Evolutionary conservation across 2,888 invertebrate genomes (phyloP).

Genomic region (Masnerella sp.): DNA sequence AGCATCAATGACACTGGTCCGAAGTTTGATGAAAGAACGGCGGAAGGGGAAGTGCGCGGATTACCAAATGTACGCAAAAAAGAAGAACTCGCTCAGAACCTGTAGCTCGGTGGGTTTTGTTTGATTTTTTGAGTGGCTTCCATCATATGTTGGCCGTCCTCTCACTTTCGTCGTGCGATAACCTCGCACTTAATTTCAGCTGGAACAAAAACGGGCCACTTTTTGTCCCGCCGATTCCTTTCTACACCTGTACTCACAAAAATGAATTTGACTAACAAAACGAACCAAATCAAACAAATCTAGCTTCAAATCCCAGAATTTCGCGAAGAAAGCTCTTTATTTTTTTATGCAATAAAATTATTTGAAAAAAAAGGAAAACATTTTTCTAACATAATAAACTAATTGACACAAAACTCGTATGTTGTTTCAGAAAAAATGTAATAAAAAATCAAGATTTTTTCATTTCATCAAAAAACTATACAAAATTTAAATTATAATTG

Average conservation of each 20-base stretch:
- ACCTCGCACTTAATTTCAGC: slow-evolving; percentile 69
- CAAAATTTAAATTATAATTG: too few species aligned
- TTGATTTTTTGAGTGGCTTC: slow-evolving; percentile 59
- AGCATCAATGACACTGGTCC: slow-evolving; percentile 7
- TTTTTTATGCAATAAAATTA: too few species aligned
- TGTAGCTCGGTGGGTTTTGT: slow-evolving; percentile 56
- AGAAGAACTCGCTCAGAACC: slow-evolving; percentile 52
- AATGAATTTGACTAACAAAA: background rate
- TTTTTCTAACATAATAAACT: too few species aligned
- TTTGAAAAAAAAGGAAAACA: too few species aligned
- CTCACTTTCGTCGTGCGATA: slow-evolving; percentile 75
- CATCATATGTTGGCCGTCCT: slow-evolving; percentile 64
- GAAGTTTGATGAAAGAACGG: slow-evolving; percentile 34
- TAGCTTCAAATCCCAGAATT: too few species aligned
- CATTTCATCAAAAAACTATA: too few species aligned
- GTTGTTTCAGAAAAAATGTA: too few species aligned
- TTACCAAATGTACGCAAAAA: slow-evolving; percentile 49
- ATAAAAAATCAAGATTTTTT: too few species aligned
- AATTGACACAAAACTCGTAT: too few species aligned
- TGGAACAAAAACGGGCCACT: slow-evolving; percentile 36
- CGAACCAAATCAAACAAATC: too few species aligned
- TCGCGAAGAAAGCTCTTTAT: too few species aligned
- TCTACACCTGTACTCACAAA: background rate
- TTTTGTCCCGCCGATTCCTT: slow-evolving; percentile 18
- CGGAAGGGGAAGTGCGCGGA: slow-evolving; percentile 54